Base-by-base conservation (phyloP, 1,140 invertebrate species). In the Drosophila malerkotliana region DNA sequence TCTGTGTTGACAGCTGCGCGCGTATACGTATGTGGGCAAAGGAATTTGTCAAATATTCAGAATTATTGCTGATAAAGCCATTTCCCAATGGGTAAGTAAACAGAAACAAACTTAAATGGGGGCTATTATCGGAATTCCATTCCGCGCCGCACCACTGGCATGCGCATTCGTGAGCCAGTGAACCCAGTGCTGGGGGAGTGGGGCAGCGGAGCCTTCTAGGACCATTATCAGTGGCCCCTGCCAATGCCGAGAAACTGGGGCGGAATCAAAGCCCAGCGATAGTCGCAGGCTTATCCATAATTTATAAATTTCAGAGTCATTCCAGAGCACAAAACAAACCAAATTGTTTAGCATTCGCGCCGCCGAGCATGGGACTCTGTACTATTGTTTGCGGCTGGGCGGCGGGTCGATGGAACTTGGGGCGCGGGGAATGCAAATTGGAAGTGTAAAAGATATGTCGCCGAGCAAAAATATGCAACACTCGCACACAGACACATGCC, bases 21-120 rank as follows among this genome's bases (percentile, higher is more conserved):
- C 57, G 10, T 53, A 41, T 14, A 18, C 44, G 24, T 44, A 21
- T 12, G 47, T 72, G 28, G 24, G 0, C 52, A 1, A 15, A 61
- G 74, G 72, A 76, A 77, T 77, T 77, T 77, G 74, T 77, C 74
- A 77, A 77, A 77, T 62, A 77, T 77, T 68, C 63, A 48, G 54
- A 66, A 75, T 75, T 75, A 64, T 75, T 61, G 64, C 51, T 53
- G 64, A 79, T 61, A 80, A 80, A 48, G 56, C 32, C 62, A 26
- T 68, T 28, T 30, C 54, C 41, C 48, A 57, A 74, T 63, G 71
- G 52, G 56, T 54, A 72, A 73, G 62, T 47, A 73, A 73, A 72
- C 55, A 72, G 8, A 72, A 72, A 72, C 64, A 60, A 39, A 39
- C 57, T 61, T 28, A 55, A 64, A 64, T 51, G 53, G 51, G n/a